Conservation (phyloP, 53 echinoderm and acorn worm genomes). For the Hippasteria phrygiana region DNA sequence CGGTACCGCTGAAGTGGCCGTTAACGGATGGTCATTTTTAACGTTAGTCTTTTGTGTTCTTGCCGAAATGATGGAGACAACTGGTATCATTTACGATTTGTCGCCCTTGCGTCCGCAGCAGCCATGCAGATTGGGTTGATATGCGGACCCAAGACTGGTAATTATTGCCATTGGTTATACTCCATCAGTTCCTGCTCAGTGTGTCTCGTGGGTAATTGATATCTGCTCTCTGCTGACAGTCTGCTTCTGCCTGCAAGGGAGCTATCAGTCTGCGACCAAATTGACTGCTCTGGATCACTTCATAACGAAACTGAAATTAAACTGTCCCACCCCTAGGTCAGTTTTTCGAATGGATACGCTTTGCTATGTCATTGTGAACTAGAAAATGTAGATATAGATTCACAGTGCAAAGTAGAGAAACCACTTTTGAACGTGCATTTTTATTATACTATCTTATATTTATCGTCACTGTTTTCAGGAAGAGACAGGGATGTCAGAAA, state of each 20-base stretch:
- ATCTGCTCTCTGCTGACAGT: background rate
- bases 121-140: background rate
- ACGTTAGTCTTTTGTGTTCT: background rate
- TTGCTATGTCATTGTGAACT: too few species aligned
- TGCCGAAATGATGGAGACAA: background rate
- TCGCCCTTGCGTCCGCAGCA: background rate
- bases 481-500: too few species aligned
- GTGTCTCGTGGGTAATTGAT: background rate
- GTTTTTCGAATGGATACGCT: too few species aligned
- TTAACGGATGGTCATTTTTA: background rate
- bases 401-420: too few species aligned
- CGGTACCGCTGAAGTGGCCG: background rate
- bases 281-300: slow-evolving; percentile 2
- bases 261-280: background rate
- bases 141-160: background rate
- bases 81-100: background rate
- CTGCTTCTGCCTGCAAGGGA: background rate
- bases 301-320: background rate
- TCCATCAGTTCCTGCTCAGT: background rate
- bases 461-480: too few species aligned
- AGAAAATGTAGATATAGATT: too few species aligned
- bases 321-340: too few species aligned
- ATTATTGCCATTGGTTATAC: background rate
- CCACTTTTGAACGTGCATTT: too few species aligned
- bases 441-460: too few species aligned